Conservation (phyloP, 2,113 vertebrate species). For the Channa maculata region DNA sequence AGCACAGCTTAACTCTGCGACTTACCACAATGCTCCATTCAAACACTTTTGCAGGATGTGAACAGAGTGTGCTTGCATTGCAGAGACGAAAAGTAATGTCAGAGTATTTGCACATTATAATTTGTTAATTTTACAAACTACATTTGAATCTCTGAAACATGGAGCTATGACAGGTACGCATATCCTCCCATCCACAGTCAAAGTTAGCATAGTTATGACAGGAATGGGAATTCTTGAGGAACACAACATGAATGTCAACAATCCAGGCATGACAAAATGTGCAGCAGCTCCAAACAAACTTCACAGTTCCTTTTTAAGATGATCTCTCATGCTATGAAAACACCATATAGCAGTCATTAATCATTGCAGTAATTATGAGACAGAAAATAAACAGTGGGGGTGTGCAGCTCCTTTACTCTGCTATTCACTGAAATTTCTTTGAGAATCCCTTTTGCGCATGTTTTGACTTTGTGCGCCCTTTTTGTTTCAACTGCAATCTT, state of each 20-base stretch:
- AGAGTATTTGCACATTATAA: conserved; percentile 24
- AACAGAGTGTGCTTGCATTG: conserved; percentile 26
- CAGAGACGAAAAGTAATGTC: conserved; percentile 11
- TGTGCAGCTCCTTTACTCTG: conserved; percentile 8
- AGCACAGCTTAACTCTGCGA: not conserved
- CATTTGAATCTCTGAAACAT: conserved; percentile 6
- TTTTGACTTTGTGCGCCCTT: conserved; percentile 15
- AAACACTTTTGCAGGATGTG: conserved; percentile 29
- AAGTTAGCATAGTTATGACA: conserved; percentile 18
- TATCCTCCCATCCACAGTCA: conserved; percentile 1
- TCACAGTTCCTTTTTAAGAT: conserved; percentile 35
- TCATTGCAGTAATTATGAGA: conserved; percentile 63
- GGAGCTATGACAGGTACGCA: conserved; percentile 5
- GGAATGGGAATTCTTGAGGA: conserved; percentile 6
- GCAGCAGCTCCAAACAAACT: conserved; percentile 38
- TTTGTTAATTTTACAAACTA: conserved; percentile 18
- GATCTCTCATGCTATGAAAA: conserved; percentile 46
- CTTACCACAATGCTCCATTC: conserved; percentile 14
- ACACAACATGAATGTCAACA: conserved; percentile 44
- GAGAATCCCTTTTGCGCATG: conserved; percentile 1
- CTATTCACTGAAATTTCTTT: conserved; percentile 16
- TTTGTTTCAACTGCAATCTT: not conserved
- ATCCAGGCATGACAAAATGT: conserved; percentile 41
- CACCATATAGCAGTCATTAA: conserved; percentile 55
- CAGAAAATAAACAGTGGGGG: conserved; percentile 52